Evolutionary conservation across 2,113 vertebrate species (phyloP).

Genomic region (Leptobrachium leishanense): DNA sequence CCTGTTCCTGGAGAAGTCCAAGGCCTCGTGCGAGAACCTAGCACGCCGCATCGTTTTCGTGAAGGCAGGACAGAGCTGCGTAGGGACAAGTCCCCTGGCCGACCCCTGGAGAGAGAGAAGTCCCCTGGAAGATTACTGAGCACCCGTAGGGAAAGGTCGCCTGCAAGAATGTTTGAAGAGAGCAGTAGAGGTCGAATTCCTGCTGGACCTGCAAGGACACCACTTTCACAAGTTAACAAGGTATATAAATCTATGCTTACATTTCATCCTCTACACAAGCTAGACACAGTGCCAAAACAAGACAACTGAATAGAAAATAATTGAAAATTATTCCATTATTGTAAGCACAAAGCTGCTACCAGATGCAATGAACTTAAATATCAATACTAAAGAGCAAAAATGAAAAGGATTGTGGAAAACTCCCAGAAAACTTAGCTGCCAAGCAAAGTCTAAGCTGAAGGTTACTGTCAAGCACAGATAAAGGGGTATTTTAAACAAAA

Average conservation of each 20-base stretch:
- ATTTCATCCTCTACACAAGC: no score
- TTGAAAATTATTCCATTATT: no score
- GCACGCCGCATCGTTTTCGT: constrained; percentile 93
- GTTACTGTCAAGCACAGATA: no score
- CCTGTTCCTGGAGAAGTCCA: constrained; percentile 83
- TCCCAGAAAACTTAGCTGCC: no score
- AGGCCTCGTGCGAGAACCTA: constrained; percentile 88
- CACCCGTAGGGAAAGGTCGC: constrained; percentile 90
- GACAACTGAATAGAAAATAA: no score
- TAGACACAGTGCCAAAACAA: no score
- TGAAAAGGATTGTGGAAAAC: no score
- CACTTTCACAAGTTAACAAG: constrained; percentile 95
- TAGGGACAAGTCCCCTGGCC: constrained; percentile 93
- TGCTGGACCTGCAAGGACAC: constrained; percentile 83
- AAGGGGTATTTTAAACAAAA: no score
- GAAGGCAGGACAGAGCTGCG: constrained; percentile 93
- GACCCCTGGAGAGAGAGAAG: constrained; percentile 92
- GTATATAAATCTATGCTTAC: constrained; percentile 57
- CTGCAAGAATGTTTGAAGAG: constrained; percentile 87
- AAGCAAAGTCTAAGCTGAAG: no score
- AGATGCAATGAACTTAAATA: no score
- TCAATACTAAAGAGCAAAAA: no score
- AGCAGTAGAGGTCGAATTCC: constrained; percentile 80
- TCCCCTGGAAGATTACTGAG: constrained; percentile 89
- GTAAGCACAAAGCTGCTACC: no score